Evolutionary conservation across 1,140 invertebrate genomes (phyloP).

Genomic region (Aethina tumida): DNA sequence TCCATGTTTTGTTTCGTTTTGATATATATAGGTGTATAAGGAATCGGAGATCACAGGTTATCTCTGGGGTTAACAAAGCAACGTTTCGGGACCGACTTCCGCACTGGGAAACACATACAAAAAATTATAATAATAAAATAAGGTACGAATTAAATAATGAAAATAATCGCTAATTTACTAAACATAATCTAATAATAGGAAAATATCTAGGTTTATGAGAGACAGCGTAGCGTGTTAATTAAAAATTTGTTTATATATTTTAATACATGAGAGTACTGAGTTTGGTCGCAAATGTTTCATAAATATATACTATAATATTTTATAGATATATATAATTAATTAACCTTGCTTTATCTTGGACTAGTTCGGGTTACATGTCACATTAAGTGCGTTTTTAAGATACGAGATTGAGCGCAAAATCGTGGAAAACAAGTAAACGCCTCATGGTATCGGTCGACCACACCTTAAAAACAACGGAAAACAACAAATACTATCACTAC

Average conservation of each 20-base stretch:
- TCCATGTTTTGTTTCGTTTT: slow-evolving; percentile 12
- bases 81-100: slow-evolving; percentile 17
- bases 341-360: slow-evolving; percentile 30
- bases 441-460: no score
- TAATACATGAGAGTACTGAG: slow-evolving; percentile 27
- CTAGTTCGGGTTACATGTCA: slow-evolving; percentile 32
- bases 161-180: slow-evolving; percentile 30
- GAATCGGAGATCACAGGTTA: slow-evolving; percentile 38
- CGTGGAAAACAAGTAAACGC: slow-evolving; percentile 21
- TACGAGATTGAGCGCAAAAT: slow-evolving; percentile 29
- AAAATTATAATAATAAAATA: slow-evolving; percentile 16
- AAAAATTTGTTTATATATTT: slow-evolving; percentile 22
- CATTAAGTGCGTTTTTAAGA: slow-evolving; percentile 31
- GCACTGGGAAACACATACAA: slow-evolving; percentile 16
- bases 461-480: no score
- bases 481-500: no score
- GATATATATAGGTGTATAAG: slow-evolving; percentile 32
- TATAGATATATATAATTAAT: slow-evolving; percentile 20
- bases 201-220: slow-evolving; percentile 32
- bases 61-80: slow-evolving; percentile 27
- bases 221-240: no score
- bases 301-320: slow-evolving; percentile 22
- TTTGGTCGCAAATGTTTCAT: slow-evolving; percentile 28
- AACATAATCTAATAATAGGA: slow-evolving; percentile 27
- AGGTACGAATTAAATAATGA: slow-evolving; percentile 32